Evolutionary conservation across 2,888 invertebrate genomes (phyloP).

Genomic region (Conops quadrifasciatus): DNA sequence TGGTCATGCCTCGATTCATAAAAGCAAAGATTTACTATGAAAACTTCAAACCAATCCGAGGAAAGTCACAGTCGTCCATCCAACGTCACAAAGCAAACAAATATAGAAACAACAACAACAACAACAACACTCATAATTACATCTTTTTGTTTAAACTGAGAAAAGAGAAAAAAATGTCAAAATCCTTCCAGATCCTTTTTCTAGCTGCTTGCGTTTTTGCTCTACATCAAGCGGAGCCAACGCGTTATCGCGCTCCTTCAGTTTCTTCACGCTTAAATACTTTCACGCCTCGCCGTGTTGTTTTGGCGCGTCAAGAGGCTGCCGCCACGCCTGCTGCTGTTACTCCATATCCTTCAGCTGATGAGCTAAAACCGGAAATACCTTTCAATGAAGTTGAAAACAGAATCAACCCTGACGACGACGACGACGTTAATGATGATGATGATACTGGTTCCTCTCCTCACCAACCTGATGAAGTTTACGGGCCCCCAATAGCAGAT

Average conservation of each 20-base stretch:
- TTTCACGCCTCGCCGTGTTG: conserved; percentile 47
- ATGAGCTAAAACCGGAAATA: conserved; percentile 58
- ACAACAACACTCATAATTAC: not conserved
- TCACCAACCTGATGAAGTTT: conserved; percentile 43
- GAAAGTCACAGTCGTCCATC: conserved; percentile 1
- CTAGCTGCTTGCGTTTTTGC: conserved; percentile 42
- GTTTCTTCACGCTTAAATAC: conserved; percentile 46
- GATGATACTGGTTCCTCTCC: conserved; percentile 5
- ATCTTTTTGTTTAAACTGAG: not conserved
- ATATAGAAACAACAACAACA: not conserved
- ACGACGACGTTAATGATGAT: conserved; percentile 5
- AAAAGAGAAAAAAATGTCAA: conserved; percentile 48
- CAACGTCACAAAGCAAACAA: not conserved
- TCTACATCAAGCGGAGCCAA: conserved; percentile 47
- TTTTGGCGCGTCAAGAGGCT: conserved; percentile 55
- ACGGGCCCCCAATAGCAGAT: conserved; percentile 24
- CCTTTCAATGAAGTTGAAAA: conserved; percentile 54
- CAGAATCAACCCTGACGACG: not conserved
- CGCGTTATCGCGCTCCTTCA: conserved; percentile 43
- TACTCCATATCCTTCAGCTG: conserved; percentile 58
- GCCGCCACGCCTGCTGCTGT: conserved; percentile 51
- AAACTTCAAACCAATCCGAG: not conserved
- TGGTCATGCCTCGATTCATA: not conserved
- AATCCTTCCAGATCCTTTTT: conserved; percentile 50
- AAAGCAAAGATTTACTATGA: conserved; percentile 14